phyloP scores from a whole-genome alignment of 2,888 invertebrate species.

The Notocelia uddmanniana region DNA sequence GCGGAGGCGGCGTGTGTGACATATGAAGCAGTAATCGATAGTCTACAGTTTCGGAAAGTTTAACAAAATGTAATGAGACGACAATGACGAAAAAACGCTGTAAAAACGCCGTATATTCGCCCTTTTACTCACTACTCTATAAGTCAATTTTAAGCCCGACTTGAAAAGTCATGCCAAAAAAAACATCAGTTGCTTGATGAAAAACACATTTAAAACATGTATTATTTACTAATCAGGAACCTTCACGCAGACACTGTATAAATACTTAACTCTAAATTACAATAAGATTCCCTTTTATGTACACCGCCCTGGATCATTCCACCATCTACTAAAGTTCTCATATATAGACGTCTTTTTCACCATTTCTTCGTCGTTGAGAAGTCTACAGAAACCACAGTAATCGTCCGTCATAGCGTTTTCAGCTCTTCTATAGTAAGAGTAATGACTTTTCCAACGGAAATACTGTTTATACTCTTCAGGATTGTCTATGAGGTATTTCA shows the following conservation, averaged over 20 bases:
- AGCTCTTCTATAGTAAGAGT: constrained; percentile 51
- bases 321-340: constrained; percentile 44
- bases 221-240: too few species aligned
- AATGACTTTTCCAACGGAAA: constrained; percentile 58
- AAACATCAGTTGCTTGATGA: too few species aligned
- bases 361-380: constrained; percentile 51
- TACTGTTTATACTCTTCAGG: constrained; percentile 52
- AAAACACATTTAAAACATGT: too few species aligned
- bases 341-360: constrained; percentile 38
- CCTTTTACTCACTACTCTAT: too few species aligned
- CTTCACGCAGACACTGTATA: not conserved
- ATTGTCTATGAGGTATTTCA: constrained; percentile 53
- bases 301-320: constrained; percentile 34
- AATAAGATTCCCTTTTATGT: not conserved
- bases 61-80: too few species aligned
- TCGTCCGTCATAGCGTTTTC: constrained; percentile 54
- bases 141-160: too few species aligned
- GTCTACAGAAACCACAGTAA: constrained; percentile 56
- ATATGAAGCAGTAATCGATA: too few species aligned
- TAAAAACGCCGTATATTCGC: too few species aligned
- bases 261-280: not conserved
- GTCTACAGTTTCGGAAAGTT: too few species aligned
- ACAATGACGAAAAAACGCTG: too few species aligned
- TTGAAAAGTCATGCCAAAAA: too few species aligned
- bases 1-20: too few species aligned